phyloP scores from a whole-genome alignment of 2,797 vertebrate species.

The Pelobates cultripes region DNA sequence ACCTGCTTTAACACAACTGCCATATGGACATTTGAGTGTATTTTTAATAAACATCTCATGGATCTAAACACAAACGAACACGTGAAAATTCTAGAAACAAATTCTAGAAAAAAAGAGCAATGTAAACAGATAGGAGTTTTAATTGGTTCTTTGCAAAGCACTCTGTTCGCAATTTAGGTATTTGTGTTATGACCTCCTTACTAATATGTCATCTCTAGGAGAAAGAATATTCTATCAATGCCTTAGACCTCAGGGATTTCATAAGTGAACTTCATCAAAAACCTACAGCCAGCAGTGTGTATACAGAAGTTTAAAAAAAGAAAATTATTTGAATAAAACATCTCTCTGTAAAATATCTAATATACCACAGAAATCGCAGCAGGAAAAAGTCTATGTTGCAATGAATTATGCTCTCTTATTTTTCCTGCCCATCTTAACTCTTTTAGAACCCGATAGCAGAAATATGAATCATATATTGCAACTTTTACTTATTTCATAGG shows the following conservation, averaged over 20 bases:
- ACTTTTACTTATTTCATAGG: too few relatives aligned
- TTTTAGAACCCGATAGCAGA: neutral
- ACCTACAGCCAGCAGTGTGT: neutral
- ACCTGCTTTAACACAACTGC: too few relatives aligned
- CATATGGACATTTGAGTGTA: too few relatives aligned
- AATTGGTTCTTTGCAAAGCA: too few relatives aligned
- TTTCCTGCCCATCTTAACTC: conserved; percentile 12
- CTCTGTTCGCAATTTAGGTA: too few relatives aligned
- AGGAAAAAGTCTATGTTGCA: conserved; percentile 1
- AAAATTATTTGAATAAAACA: conserved; percentile 36
- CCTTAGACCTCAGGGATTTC: neutral
- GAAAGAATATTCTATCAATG: neutral
- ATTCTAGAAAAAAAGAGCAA: too few relatives aligned
- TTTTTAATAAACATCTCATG: too few relatives aligned
- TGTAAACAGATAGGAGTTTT: too few relatives aligned
- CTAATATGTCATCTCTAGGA: neutral
- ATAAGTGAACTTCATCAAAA: neutral
- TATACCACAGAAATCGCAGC: conserved; percentile 27
- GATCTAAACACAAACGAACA: too few relatives aligned
- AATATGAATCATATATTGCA: neutral
- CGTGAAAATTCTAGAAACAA: too few relatives aligned
- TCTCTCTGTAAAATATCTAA: conserved; percentile 29
- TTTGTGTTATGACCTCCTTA: neutral
- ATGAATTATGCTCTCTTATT: conserved; percentile 41
- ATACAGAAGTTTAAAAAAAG: neutral